Evolutionary conservation across 2,888 invertebrate species (phyloP).

Genomic region (Prosopocoilus inquinatus): DNA sequence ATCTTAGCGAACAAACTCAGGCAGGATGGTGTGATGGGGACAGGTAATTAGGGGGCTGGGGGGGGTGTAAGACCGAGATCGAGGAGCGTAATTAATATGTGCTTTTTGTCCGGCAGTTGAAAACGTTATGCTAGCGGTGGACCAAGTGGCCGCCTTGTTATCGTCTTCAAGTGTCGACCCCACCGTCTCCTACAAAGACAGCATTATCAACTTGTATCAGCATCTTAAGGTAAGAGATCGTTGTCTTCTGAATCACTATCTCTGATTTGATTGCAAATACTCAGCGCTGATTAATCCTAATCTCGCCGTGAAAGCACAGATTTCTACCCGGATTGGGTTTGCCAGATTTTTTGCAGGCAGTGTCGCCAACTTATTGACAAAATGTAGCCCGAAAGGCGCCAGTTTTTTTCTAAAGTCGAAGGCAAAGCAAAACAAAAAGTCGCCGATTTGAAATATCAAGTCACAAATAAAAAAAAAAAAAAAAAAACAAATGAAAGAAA

Average conservation of each 20-base stretch:
- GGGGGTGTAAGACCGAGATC: neutral
- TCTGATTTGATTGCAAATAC: neutral
- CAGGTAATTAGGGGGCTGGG: slow-evolving; percentile 37
- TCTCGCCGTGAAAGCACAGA: neutral
- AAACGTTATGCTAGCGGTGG: slow-evolving; percentile 78
- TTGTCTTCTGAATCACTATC: no score
- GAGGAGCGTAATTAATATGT: neutral
- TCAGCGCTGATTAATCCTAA: neutral
- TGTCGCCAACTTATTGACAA: no score
- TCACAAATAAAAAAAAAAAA: no score
- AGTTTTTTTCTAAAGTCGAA: no score
- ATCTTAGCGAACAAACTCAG: slow-evolving; percentile 48
- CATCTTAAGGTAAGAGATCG: slow-evolving; percentile 64
- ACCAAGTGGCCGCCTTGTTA: slow-evolving; percentile 75
- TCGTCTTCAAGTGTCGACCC: slow-evolving; percentile 72
- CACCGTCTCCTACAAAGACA: slow-evolving; percentile 62
- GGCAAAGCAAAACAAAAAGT: no score
- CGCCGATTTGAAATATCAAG: no score
- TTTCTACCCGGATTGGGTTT: neutral
- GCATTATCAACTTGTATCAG: slow-evolving; percentile 74
- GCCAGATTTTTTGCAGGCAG: no score
- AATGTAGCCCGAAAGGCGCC: no score
- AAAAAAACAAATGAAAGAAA: no score
- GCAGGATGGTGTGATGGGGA: slow-evolving; percentile 49
- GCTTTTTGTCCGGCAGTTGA: slow-evolving; percentile 60